Evolutionary conservation across 1,140 invertebrate genomes (phyloP), one percentile per base, ranked within the genome.

Genomic region (Penaeus chinensis): DNA sequence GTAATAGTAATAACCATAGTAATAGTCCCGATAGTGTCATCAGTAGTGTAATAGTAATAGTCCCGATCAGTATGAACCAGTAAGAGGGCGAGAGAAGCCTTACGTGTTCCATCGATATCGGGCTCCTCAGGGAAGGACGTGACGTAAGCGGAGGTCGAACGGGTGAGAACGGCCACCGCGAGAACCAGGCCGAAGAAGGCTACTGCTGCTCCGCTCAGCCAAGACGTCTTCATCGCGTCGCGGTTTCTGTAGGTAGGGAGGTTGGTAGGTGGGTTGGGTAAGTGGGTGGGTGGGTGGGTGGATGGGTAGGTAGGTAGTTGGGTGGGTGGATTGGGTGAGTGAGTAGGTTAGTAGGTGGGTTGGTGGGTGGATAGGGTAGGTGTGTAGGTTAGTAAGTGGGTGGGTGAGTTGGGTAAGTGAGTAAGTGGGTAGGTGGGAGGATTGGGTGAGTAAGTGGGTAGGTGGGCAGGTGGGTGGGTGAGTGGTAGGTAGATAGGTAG

Each of bases 121-220:
- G 89, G 89, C 27, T 89, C 89, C 2, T 89, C 89, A 54, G 89
- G 89, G 82, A 86, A 89, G 81, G 85, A 78, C 4, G 89, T 89
- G 77, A 89, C 89, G 82, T 89, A 89, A 54, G 85, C 85, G 32
- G 32, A 20, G 62, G 82, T 63, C 2, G 74, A 82, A 24, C 22
- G 19, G 2, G 42, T 76, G 79, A 78, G 20, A 13, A 37, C 5
- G 24, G 7, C 42, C 13, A 4, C 74, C 0, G 22, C 20, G n/a
- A 74, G 3, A 24, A 32, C 0, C 2, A 27, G n/a, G 69, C 7
- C 13, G 69, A 37, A 3, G 69, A 37, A 3, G 22, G 62, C 71
- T 20, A 18, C 61, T 19, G 71, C 80, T 37, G 42, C 62, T 2
- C 27, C 32, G 19, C 24, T 61, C 60, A 82, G 18, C 79, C 80